A percentile compares a stretch with the other conserved stretches of the same genome.
Conservation (phyloP, 2,113 vertebrate genomes). For the Phylloscopus trochiloides region DNA sequence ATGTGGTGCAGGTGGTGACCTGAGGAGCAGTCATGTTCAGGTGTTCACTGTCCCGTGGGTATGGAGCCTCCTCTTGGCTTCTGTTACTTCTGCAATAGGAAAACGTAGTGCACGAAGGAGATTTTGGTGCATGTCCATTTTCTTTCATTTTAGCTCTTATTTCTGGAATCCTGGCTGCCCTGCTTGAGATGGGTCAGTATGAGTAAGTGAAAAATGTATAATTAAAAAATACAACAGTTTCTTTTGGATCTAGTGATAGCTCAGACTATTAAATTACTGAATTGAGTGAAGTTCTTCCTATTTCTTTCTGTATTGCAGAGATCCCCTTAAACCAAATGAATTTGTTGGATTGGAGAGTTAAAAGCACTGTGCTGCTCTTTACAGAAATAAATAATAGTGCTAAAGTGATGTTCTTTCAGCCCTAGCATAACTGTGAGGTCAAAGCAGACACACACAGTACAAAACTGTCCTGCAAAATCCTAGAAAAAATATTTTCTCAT, state of each 20-base stretch:
- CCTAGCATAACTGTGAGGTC: too few species aligned
- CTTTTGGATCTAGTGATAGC: background rate
- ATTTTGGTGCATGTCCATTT: accelerated
- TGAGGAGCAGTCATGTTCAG: background rate
- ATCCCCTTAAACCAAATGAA: background rate
- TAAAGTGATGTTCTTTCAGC: background rate
- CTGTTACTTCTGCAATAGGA: background rate
- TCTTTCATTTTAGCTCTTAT: background rate
- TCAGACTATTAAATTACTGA: background rate
- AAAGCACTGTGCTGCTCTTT: background rate
- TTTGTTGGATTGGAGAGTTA: accelerated
- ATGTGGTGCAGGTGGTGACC: background rate
- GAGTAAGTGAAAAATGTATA: background rate
- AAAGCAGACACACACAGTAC: accelerated
- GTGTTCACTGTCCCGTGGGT: background rate
- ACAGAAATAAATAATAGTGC: background rate
- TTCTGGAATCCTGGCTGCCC: background rate
- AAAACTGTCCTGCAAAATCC: background rate
- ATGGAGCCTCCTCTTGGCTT: background rate
- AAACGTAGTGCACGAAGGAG: background rate
- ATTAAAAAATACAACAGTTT: background rate
- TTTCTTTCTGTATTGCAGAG: background rate
- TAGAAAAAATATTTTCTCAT: background rate
- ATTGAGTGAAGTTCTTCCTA: background rate
- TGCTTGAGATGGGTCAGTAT: background rate